Evolutionary conservation across 1,140 invertebrate genomes (phyloP), one percentile per base, ranked within the genome.

Genomic region (Latrodectus geometricus): DNA sequence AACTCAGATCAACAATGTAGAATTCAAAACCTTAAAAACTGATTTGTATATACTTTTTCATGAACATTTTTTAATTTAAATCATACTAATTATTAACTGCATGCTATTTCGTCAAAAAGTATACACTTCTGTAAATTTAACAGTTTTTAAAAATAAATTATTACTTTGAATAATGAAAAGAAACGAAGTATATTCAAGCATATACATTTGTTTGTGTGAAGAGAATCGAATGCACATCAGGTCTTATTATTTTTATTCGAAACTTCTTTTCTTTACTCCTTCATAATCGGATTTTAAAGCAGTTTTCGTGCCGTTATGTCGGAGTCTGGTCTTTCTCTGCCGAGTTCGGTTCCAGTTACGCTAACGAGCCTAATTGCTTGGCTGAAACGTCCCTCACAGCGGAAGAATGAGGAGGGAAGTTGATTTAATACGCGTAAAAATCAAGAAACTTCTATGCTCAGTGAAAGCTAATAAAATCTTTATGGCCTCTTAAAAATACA

Each of bases 351-450:
- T 81, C 80, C 52, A 74, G 21, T 83, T 83, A 73, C 80, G 70
- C 56, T 83, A 83, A 83, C 80, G 80, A 83, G 72, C 70, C 72
- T 83, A 83, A 83, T 83, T 83, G 80, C 56, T n/a, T 20, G 80
- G 66, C 69, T 61, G 14, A 50, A 65, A 66, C 52, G n/a, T 20
- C 50, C 74, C 61, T 80, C 35, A 80, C 50, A 20, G 68, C 49
- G 48, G 82, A 48, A 15, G 69, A 23, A 81, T 70, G 79, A 49
- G 65, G 73, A 52, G 56, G 73, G 50, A 48, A n/a, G 52, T 21
- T 74, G 72, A 84, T 84, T 84, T 84, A 84, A 76, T 66, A 76
- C 82, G 73, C 72, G 82, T 76, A 84, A 84, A 61, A 84, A 84
- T 76, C 82, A 84, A 84, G 82, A 84, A 84, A 73, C 74, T 23